phyloP scores from a whole-genome alignment of 2,888 invertebrate genomes.

The Leucophora obtusa region DNA sequence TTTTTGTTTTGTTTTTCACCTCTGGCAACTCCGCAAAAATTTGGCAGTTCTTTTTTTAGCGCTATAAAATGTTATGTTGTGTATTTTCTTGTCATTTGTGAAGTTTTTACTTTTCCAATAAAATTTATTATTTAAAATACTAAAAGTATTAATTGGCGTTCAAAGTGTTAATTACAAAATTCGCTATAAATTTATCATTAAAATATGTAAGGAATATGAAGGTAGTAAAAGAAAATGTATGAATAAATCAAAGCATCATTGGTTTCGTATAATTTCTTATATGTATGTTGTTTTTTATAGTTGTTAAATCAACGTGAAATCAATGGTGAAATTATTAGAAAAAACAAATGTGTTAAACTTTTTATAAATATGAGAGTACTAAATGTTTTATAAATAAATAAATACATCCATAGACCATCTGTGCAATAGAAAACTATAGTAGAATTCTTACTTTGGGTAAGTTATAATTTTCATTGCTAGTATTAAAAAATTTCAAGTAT shows the following conservation, averaged over 20 bases:
- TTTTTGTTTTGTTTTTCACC: neutral
- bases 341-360: no score
- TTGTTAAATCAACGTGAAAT: no score
- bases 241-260: neutral
- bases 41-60: constrained; percentile 24
- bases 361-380: no score
- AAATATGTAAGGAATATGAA: neutral
- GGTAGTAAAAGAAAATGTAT: neutral
- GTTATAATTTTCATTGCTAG: no score
- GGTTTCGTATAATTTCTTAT: neutral
- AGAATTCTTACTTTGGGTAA: no score
- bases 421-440: no score
- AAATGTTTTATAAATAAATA: no score
- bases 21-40: constrained; percentile 26
- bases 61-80: constrained; percentile 5
- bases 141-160: neutral
- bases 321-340: no score
- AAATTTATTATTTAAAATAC: constrained; percentile 12
- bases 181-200: neutral
- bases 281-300: neutral
- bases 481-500: no score
- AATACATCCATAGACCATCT: no score
- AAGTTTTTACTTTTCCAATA: neutral
- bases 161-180: neutral
- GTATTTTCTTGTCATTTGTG: constrained; percentile 41